Percentiles rank a stretch among this genome's conserved stretches.
Conservation (phyloP, 2,113 vertebrate genomes). For the Triplophysa rosa region DNA sequence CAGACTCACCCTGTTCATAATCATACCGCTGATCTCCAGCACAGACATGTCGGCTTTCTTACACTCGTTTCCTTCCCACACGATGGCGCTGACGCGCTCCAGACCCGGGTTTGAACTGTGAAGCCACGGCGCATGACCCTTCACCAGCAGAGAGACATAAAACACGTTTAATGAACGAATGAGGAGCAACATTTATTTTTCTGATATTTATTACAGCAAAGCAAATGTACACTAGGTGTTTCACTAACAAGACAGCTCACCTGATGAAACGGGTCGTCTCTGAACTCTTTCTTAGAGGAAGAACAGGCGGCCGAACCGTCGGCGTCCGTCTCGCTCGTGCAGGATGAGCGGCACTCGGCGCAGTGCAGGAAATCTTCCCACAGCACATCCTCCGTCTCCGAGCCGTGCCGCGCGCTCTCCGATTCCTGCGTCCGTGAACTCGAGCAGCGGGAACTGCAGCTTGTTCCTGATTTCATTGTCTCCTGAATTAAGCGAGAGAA, state of each 20-base stretch:
- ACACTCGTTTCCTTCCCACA: slow-evolving; percentile 98
- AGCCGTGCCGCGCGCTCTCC: slow-evolving; percentile 91
- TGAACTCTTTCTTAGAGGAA: slow-evolving; percentile 88
- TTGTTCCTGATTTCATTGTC: slow-evolving; percentile 87
- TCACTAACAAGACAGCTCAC: slow-evolving; percentile 63
- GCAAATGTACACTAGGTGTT: too few relatives aligned
- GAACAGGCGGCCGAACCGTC: slow-evolving; percentile 82
- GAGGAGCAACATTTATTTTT: background rate
- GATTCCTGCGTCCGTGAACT: slow-evolving; percentile 92
- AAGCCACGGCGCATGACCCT: slow-evolving; percentile 96
- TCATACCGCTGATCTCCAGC: slow-evolving; percentile 98
- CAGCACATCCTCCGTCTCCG: slow-evolving; percentile 93
- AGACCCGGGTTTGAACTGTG: slow-evolving; percentile 91
- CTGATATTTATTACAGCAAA: too few relatives aligned
- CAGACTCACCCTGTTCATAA: slow-evolving; percentile 92
- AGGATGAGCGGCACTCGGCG: slow-evolving; percentile 93
- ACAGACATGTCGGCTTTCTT: slow-evolving; percentile 99
- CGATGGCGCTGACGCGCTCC: slow-evolving; percentile 97
- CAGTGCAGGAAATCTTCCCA: slow-evolving; percentile 98
- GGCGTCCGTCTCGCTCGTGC: slow-evolving; percentile 91
- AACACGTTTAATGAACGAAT: background rate
- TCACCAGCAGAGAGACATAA: background rate
- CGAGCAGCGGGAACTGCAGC: slow-evolving; percentile 94
- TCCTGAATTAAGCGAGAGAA: slow-evolving; percentile 75
- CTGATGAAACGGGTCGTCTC: slow-evolving; percentile 98